Base-by-base conservation (phyloP, 2,888 invertebrate genomes). In the Rotaria magnacalcarata region DNA sequence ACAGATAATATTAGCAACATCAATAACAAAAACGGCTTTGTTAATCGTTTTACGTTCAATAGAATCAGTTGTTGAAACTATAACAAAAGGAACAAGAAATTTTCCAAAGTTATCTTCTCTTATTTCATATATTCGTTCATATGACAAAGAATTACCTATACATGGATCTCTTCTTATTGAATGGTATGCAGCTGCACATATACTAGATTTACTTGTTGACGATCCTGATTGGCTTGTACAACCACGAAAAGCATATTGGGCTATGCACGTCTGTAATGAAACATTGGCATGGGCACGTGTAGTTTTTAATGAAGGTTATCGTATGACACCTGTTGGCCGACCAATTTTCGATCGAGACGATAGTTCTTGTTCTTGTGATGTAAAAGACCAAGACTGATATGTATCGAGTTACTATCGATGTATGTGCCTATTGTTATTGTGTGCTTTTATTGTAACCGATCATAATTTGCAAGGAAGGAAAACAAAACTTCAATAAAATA, bases 331-430 rank as follows among this genome's bases (percentile, higher is more conserved):
- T 47, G 0, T 1, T 0, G 24, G n/a, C 19, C 80, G 80, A 80
- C 80, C 80, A 19, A 80, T 80, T 24, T 80, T 80, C 16, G 80
- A 80, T 80, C 80, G 80, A 41, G 47, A 80, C n/a, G 80, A 80
- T n/a, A 80, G 80, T n/a, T 0, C 14, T 0, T 14, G 19, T 80
- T 2, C n/a, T 43, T 1, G 4, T 47, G 47, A 43, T 6, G 0
- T 8, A n/a, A 47, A 11, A 24, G 47, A 41, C 2, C 11, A 41
- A 41, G 27, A 24, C 47, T 80, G 47, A 80, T 47, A 47, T 21
- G 47, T 24, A n/a, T 43, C 27, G 19, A 67, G 19, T 19, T 19
- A 67, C 24, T 19, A 19, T 27, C 34, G 10, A 58, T 34, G 34
- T 2, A n/a, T 3, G 2, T 67, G 5, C 7, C 34, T 34, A 19